Conservation (phyloP, 2,113 vertebrate genomes). For the Laticauda colubrina region DNA sequence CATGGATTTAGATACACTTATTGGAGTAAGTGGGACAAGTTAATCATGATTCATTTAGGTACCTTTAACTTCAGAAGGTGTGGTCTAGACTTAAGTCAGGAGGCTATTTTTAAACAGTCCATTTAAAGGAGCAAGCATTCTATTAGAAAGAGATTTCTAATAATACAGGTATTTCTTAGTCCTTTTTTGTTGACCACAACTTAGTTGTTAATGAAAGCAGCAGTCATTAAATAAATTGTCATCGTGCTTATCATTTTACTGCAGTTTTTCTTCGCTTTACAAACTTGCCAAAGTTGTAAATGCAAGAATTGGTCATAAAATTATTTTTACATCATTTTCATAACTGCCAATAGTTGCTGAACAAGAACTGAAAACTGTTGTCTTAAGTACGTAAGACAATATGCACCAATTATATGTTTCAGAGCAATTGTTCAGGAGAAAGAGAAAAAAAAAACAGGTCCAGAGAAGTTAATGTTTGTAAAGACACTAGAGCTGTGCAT, state of each 20-base stretch:
- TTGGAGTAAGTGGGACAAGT: not conserved
- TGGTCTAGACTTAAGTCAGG: not conserved
- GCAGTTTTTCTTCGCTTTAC: not conserved
- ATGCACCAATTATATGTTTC: not conserved
- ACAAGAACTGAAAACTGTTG: not conserved
- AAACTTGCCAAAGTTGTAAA: not conserved
- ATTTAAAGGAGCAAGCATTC: not conserved
- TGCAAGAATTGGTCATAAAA: not conserved
- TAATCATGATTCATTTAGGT: not conserved
- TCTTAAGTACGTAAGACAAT: not conserved
- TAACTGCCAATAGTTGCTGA: not conserved
- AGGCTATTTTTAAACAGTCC: not conserved
- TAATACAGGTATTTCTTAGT: not conserved
- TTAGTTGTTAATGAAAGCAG: not conserved
- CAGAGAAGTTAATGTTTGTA: not conserved
- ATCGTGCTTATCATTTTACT: not conserved
- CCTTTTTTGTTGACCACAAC: not conserved
- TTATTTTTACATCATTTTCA: not conserved
- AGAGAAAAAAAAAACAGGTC: not conserved
- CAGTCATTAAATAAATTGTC: not conserved
- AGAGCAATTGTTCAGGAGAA: not conserved
- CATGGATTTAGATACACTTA: not conserved
- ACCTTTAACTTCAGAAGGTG: not conserved
- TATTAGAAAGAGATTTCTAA: not conserved
- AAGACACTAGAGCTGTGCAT: not conserved